phyloP scores from a whole-genome alignment of 2,888 invertebrate species.

The Callosobruchus maculatus region DNA sequence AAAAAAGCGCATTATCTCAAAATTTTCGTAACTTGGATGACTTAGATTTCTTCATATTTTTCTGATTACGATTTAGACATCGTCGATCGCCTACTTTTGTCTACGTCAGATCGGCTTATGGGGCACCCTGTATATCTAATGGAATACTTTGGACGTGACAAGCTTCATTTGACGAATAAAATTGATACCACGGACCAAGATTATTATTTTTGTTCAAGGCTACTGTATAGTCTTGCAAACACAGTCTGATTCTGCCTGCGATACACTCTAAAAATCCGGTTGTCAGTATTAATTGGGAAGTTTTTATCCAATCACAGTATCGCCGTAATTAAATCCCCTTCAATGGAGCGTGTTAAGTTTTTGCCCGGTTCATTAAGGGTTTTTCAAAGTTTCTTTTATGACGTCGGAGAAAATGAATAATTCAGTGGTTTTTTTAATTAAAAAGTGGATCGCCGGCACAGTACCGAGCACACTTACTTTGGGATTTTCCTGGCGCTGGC shows the following conservation, averaged over 20 bases:
- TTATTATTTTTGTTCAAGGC: no score
- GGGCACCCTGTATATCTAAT: no score
- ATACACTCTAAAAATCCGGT: neutral
- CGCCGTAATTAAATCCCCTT: conserved; percentile 34
- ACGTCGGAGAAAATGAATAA: conserved; percentile 25
- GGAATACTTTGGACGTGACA: no score
- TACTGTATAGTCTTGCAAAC: no score
- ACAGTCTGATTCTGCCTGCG: neutral
- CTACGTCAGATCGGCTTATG: no score
- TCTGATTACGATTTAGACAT: no score
- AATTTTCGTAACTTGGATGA: no score
- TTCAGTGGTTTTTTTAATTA: conserved; percentile 33
- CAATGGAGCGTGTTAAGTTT: conserved; percentile 32
- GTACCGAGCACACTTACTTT: neutral
- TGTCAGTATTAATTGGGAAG: conserved; percentile 12
- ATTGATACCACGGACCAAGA: no score
- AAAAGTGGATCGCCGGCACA: conserved; percentile 20
- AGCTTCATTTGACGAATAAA: no score
- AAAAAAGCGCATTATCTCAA: no score
- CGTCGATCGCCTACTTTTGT: no score
- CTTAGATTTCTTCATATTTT: no score
- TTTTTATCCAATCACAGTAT: conserved; percentile 36
- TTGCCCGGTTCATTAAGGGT: conserved; percentile 25
- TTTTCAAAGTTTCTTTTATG: conserved; percentile 16
- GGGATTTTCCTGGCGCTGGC: neutral